phyloP scores from a whole-genome alignment of 2,888 invertebrate genomes.

The Drosophila mimetica region DNA sequence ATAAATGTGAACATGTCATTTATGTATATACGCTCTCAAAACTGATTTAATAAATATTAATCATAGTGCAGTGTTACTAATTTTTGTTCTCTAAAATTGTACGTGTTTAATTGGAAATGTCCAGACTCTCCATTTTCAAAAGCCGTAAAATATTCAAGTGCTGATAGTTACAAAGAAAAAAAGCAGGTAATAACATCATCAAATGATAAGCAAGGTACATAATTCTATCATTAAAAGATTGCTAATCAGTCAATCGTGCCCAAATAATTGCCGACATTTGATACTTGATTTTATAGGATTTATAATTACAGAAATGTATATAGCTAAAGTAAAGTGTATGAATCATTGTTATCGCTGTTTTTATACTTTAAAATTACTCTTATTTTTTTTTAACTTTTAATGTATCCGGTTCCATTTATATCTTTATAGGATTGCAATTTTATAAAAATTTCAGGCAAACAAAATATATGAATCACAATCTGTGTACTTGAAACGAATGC shows the following conservation, averaged over 20 bases:
- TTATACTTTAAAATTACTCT: neutral
- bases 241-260: neutral
- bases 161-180: neutral
- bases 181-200: neutral
- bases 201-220: constrained; percentile 5
- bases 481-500: too few relatives aligned
- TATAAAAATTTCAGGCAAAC: neutral
- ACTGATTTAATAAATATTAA: neutral
- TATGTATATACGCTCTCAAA: neutral
- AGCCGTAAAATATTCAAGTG: neutral
- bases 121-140: neutral
- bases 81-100: neutral
- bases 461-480: neutral
- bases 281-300: neutral
- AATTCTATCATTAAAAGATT: constrained; percentile 3
- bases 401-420: neutral
- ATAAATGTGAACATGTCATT: constrained; percentile 1
- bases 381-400: neutral
- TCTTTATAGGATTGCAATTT: neutral
- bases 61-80: neutral
- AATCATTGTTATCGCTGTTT: neutral
- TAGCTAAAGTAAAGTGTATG: neutral
- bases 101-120: neutral
- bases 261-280: neutral
- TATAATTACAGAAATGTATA: neutral